Evolutionary conservation across 1,140 invertebrate species (phyloP).

Genomic region (Apis dorsata): DNA sequence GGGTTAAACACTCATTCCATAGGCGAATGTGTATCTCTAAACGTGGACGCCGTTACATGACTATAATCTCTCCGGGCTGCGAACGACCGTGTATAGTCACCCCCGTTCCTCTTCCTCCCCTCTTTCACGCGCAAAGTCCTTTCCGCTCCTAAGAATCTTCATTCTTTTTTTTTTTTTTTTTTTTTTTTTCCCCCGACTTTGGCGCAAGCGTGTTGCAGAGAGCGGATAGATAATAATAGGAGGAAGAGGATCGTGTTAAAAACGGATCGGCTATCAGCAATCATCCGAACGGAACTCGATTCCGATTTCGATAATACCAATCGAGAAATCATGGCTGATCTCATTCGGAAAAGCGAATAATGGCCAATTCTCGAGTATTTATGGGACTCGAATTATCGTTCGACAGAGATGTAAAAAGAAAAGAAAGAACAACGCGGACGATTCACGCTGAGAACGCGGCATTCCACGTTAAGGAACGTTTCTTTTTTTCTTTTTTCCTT

Average conservation of each 20-base stretch:
- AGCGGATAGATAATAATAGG: not conserved
- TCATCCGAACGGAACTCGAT: not conserved
- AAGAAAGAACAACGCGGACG: constrained; percentile 10
- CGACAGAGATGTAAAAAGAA: constrained; percentile 1
- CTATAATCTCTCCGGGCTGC: constrained; percentile 1
- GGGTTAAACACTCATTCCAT: not conserved
- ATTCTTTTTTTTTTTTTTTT: too few relatives aligned
- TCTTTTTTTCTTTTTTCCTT: not conserved
- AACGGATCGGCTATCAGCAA: not conserved
- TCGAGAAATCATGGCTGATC: not conserved
- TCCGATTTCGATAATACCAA: not conserved
- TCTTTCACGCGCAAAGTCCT: not conserved
- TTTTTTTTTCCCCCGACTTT: not conserved
- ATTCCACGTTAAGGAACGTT: not conserved
- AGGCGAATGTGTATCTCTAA: not conserved
- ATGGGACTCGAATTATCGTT: not conserved
- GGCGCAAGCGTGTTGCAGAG: not conserved
- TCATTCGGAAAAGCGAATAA: not conserved
- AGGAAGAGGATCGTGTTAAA: not conserved
- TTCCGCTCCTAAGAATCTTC: too few relatives aligned
- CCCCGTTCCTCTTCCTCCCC: constrained; percentile 16
- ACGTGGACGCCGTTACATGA: constrained; percentile 19
- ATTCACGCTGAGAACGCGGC: constrained; percentile 13
- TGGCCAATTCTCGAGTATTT: not conserved
- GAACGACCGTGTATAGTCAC: not conserved